These are phyloP conservation scores for Drosophila lacicola DNA, from an alignment of 2,888 invertebrate species.

Conservation along the genomic window DNA sequence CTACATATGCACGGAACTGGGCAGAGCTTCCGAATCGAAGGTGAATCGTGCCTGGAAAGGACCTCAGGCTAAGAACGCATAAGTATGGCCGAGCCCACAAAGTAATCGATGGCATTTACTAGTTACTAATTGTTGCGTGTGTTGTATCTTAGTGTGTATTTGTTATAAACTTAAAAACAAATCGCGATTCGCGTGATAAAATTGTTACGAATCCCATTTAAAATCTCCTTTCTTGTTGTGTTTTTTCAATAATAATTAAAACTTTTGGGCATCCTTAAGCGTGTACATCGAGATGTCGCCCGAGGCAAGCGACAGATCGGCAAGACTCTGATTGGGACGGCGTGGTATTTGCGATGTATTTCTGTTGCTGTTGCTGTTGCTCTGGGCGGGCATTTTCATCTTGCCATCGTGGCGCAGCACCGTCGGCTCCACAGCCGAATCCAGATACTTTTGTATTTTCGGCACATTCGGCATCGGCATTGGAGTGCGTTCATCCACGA, in stretches of 20 bases:
- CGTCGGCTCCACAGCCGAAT: conserved; percentile 78
- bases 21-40: conserved; percentile 90
- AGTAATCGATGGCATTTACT: conserved; percentile 77
- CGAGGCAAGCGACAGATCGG: conserved; percentile 83
- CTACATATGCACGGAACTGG: conserved; percentile 92
- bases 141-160: conserved; percentile 21
- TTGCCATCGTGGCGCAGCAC: conserved; percentile 84
- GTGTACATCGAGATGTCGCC: conserved; percentile 85
- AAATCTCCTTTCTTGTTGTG: not conserved
- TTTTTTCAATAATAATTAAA: conserved; percentile 49
- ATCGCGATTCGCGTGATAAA: conserved; percentile 1
- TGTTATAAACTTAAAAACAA: conserved; percentile 18
- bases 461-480: conserved; percentile 83
- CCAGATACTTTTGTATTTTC: conserved; percentile 82
- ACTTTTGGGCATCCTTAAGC: conserved; percentile 85
- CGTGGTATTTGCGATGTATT: conserved; percentile 47
- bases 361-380: not conserved
- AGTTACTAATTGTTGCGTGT: conserved; percentile 41
- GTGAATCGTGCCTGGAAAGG: conserved; percentile 87
- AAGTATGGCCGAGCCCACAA: not conserved
- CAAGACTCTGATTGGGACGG: conserved; percentile 78
- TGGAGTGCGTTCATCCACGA: conserved; percentile 83
- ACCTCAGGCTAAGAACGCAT: conserved; percentile 8
- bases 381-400: conserved; percentile 67
- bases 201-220: not conserved